phyloP scores from a whole-genome alignment of 2,888 invertebrate species.

The Oconnorella tubifera region DNA sequence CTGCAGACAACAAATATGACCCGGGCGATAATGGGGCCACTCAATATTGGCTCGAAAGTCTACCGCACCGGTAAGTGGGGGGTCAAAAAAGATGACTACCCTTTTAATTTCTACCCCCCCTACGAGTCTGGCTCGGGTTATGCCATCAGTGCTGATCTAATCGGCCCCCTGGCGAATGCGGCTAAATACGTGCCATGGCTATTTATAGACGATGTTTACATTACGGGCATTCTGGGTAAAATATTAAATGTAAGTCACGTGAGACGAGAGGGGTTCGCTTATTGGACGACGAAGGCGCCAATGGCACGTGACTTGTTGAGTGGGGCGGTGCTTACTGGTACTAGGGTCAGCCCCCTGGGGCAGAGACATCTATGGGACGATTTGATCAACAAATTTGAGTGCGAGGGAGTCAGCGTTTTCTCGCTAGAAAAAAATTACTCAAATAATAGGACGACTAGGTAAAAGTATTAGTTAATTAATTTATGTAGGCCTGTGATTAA shows the following conservation, averaged over 20 bases:
- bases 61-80: constrained; percentile 33
- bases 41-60: constrained; percentile 28
- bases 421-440: too few relatives aligned
- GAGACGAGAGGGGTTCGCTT: constrained; percentile 32
- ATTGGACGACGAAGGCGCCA: constrained; percentile 32
- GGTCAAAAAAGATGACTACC: constrained; percentile 24
- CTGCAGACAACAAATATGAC: constrained; percentile 19
- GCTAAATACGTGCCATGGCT: constrained; percentile 33
- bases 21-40: constrained; percentile 32
- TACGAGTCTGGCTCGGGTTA: constrained; percentile 36
- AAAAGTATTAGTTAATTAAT: too few relatives aligned
- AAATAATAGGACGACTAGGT: too few relatives aligned
- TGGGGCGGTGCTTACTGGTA: constrained; percentile 7
- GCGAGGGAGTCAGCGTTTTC: too few relatives aligned
- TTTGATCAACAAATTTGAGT: neutral
- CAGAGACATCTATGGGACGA: constrained; percentile 26
- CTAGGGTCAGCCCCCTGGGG: constrained; percentile 9
- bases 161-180: constrained; percentile 20
- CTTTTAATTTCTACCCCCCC: constrained; percentile 32
- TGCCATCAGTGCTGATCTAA: constrained; percentile 32
- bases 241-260: constrained; percentile 31
- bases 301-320: constrained; percentile 27
- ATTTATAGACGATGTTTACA: constrained; percentile 38
- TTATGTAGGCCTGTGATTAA: too few relatives aligned
- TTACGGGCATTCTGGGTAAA: constrained; percentile 35